Conservation (phyloP, 1,140 invertebrate genomes). For the Drosophila fuyamai region DNA sequence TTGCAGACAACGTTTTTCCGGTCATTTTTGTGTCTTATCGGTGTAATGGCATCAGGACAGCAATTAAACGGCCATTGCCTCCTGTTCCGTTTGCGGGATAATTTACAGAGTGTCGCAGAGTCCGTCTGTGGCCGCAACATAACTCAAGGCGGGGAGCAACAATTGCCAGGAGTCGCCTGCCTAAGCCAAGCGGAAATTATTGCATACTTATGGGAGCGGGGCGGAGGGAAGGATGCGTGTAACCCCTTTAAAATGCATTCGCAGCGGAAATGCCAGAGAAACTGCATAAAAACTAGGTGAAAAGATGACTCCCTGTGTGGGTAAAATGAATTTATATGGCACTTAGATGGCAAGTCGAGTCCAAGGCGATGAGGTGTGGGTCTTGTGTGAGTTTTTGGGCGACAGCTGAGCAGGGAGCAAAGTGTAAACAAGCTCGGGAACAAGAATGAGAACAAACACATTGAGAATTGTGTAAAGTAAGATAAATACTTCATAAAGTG, state of each 20-base stretch:
- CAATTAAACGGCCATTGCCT: constrained; percentile 64
- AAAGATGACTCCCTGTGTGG: constrained; percentile 22
- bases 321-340: constrained; percentile 61
- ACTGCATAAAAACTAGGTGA: constrained; percentile 69
- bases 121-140: constrained; percentile 51
- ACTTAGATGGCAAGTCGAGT: constrained; percentile 49
- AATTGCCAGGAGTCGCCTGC: constrained; percentile 32
- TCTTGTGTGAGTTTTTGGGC: constrained; percentile 8
- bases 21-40: constrained; percentile 55
- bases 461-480: constrained; percentile 44
- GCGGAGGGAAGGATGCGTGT: constrained; percentile 6
- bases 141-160: constrained; percentile 50
- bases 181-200: constrained; percentile 54
- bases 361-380: constrained; percentile 9
- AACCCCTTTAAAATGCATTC: constrained; percentile 26
- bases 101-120: constrained; percentile 77
- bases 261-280: constrained; percentile 44
- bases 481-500: constrained; percentile 48
- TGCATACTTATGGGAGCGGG: constrained; percentile 54
- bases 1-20: constrained; percentile 20
- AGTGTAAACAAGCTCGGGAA: constrained; percentile 45
- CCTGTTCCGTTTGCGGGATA: constrained; percentile 32
- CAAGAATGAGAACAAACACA: constrained; percentile 51
- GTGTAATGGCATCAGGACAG: constrained; percentile 56
- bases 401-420: constrained; percentile 14